Evolutionary conservation across 23 tunicate genomes (phyloP).

Genomic region (Corella eumyota): DNA sequence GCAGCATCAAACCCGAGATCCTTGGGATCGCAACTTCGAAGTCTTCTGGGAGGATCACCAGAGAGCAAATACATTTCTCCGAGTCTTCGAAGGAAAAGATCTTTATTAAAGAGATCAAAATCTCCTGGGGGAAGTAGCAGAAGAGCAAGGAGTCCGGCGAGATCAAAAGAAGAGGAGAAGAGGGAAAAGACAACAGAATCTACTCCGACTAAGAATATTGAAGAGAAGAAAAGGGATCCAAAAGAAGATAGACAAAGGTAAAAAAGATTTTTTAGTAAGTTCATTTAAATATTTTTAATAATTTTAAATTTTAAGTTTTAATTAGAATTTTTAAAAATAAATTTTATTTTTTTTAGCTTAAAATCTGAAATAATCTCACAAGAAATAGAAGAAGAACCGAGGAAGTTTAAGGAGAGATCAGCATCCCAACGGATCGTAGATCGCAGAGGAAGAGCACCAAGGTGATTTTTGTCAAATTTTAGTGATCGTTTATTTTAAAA

Average conservation of each 20-base stretch:
- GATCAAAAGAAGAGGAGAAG: slow-evolving; percentile 12
- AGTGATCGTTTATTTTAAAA: too few species aligned
- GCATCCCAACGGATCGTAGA: slow-evolving; percentile 68
- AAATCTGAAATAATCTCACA: slow-evolving; percentile 9
- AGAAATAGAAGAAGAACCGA: not conserved
- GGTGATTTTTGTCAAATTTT: too few species aligned
- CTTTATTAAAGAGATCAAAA: slow-evolving; percentile 61
- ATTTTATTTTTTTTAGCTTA: not conserved
- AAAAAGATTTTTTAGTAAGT: not conserved
- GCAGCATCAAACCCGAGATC: slow-evolving; percentile 8
- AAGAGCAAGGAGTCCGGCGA: slow-evolving; percentile 38
- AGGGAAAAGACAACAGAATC: too few species aligned
- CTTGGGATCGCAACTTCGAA: slow-evolving; percentile 48
- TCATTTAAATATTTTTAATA: slow-evolving; percentile 4
- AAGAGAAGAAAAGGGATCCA: not conserved
- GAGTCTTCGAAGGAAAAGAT: slow-evolving; percentile 46
- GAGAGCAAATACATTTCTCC: slow-evolving; percentile 66
- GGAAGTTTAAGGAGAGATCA: slow-evolving; percentile 12
- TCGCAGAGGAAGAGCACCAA: slow-evolving; percentile 44
- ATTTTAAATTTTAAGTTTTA: too few species aligned
- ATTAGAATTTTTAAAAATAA: too few species aligned
- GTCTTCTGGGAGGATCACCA: slow-evolving; percentile 34
- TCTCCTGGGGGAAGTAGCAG: slow-evolving; percentile 70
- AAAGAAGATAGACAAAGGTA: slow-evolving; percentile 16
- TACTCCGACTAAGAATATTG: too few species aligned